A percentile compares a stretch with the other conserved stretches of the same genome.
These are phyloP conservation scores for Cephalophus harveyi DNA, from an alignment of 2,113 vertebrate genomes.

Conservation along the genomic window DNA sequence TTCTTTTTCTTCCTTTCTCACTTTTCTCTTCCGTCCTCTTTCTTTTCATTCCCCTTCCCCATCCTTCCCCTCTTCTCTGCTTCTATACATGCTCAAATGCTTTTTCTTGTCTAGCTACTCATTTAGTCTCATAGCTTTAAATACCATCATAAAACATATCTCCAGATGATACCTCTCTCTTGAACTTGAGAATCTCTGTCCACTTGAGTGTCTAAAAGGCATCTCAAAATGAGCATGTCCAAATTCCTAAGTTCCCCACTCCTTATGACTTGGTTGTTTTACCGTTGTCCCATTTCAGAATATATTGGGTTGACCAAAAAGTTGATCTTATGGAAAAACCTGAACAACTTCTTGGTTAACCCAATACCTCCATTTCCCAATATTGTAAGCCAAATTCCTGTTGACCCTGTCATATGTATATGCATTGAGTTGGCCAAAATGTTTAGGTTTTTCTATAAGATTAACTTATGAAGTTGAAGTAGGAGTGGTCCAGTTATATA, in stretches of 20 bases:
- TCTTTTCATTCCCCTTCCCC: rapidly evolving
- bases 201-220: background rate
- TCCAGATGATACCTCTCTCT: background rate
- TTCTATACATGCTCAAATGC: background rate
- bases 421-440: background rate
- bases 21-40: rapidly evolving
- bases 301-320: background rate
- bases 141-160: background rate
- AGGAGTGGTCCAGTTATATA: background rate
- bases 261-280: background rate
- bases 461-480: background rate
- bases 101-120: background rate
- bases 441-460: background rate
- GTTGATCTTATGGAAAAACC: background rate
- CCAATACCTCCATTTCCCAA: background rate
- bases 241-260: background rate
- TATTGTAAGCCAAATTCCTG: background rate
- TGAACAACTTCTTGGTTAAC: background rate
- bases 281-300: background rate
- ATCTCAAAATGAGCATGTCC: background rate
- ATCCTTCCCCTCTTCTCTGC: background rate
- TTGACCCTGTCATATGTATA: background rate
- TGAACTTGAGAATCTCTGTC: background rate
- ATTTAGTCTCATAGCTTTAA: background rate
- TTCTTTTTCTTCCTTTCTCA: background rate